phyloP scores from a whole-genome alignment of 2,888 invertebrate species.

The Atethmia centrago region DNA sequence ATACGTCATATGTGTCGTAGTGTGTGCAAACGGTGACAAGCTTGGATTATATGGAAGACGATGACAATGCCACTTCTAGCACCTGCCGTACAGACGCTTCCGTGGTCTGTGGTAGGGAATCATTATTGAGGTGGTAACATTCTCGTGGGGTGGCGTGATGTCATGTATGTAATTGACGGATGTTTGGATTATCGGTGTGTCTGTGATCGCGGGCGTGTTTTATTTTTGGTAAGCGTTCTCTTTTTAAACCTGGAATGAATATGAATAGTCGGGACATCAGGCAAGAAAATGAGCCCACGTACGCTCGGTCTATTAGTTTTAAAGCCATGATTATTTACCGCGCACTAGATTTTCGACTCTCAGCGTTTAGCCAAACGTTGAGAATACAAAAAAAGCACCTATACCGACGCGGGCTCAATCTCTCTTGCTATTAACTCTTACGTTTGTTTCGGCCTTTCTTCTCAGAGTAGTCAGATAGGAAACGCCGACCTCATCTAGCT shows the following conservation, averaged over 20 bases:
- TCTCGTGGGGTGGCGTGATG: constrained; percentile 16
- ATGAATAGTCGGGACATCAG: neutral
- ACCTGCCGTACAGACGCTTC: neutral
- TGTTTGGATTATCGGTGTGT: constrained; percentile 16
- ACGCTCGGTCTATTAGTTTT: neutral
- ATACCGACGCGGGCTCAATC: neutral
- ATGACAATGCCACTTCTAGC: neutral
- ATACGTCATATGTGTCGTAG: no score
- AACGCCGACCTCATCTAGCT: no score
- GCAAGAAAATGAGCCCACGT: neutral
- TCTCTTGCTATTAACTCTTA: neutral
- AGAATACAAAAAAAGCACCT: neutral
- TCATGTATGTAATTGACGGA: constrained; percentile 29
- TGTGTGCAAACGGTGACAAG: neutral
- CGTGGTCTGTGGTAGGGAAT: constrained; percentile 7
- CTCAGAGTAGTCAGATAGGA: no score
- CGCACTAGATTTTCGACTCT: neutral
- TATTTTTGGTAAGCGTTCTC: neutral
- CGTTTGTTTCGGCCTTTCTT: no score
- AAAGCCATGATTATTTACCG: neutral
- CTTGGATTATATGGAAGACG: neutral
- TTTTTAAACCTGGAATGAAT: neutral
- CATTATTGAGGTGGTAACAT: constrained; percentile 41
- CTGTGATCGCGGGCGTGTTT: neutral
- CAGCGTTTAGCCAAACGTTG: neutral